A percentile compares a stretch with the other conserved stretches of the same genome.
These are phyloP conservation scores for Mesorhabditis belari DNA, from an alignment of 2,888 invertebrate genomes.

Conservation along the genomic window DNA sequence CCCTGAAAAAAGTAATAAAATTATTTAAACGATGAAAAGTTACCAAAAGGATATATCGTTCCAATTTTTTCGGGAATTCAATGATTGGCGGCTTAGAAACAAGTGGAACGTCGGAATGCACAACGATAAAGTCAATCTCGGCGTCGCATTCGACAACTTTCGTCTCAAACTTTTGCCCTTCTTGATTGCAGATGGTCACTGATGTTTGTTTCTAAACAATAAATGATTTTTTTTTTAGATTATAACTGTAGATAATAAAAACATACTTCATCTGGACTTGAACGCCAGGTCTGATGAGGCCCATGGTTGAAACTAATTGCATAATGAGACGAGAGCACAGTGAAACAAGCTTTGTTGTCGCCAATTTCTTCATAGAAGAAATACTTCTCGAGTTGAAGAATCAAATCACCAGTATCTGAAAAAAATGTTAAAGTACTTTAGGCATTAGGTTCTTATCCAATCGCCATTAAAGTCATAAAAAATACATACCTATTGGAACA, in stretches of 20 bases:
- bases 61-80: conserved; percentile 2
- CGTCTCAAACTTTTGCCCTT: conserved; percentile 4
- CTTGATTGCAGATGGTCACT: conserved; percentile 6
- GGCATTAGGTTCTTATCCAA: conserved; percentile 4
- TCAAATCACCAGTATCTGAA: conserved; percentile 3
- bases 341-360: conserved; percentile 5
- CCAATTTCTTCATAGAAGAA: conserved; percentile 4
- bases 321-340: conserved; percentile 1
- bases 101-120: conserved; percentile 2
- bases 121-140: conserved; percentile 2
- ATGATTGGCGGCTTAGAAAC: conserved; percentile 1
- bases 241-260: conserved; percentile 9
- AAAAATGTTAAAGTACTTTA: conserved; percentile 6
- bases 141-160: not conserved
- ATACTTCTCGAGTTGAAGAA: conserved; percentile 3
- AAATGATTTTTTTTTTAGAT: conserved; percentile 6
- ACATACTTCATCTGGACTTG: conserved; percentile 5
- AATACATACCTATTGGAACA: conserved; percentile 6
- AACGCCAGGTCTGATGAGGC: conserved; percentile 5
- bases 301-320: conserved; percentile 5
- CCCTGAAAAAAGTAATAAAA: conserved; percentile 6
- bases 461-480: conserved; percentile 7
- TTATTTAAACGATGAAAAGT: conserved; percentile 6
- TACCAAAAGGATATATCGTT: conserved; percentile 8
- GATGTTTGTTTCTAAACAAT: conserved; percentile 5